Percentiles rank a stretch among this genome's conserved stretches.
phyloP scores from a whole-genome alignment of 2,113 vertebrate genomes.

The Cryptomyrus ogoouensis region DNA sequence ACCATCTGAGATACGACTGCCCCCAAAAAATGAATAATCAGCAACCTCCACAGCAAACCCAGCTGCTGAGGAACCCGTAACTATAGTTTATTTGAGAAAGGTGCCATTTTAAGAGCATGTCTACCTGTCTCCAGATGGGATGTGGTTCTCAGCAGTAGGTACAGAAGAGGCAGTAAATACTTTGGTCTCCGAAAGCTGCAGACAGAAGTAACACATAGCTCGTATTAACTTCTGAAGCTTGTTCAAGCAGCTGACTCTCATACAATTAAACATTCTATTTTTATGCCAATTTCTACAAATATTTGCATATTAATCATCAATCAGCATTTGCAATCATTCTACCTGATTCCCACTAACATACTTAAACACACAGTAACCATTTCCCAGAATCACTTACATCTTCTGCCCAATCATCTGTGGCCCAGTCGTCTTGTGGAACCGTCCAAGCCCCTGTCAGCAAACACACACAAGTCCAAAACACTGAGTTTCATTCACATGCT shows the following conservation, averaged over 20 bases:
- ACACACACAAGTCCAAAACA: neutral
- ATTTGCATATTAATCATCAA: neutral
- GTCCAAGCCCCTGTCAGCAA: slow-evolving; percentile 71
- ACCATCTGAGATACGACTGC: neutral
- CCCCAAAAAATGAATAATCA: neutral
- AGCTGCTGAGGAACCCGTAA: neutral
- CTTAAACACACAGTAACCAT: neutral
- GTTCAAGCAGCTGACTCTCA: neutral
- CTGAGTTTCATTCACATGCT: neutral
- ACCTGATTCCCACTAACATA: neutral
- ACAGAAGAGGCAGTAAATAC: slow-evolving; percentile 88
- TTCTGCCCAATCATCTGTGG: slow-evolving; percentile 91
- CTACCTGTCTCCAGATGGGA: slow-evolving; percentile 74
- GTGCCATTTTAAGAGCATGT: neutral
- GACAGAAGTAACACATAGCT: neutral
- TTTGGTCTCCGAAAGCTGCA: slow-evolving; percentile 92
- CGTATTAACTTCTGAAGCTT: neutral
- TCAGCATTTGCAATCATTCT: neutral
- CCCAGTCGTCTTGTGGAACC: slow-evolving; percentile 86
- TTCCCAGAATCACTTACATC: slow-evolving; percentile 71
- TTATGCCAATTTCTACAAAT: neutral
- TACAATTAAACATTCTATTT: neutral
- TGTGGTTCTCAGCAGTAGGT: slow-evolving; percentile 71
- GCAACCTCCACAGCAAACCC: neutral
- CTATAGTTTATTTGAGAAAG: neutral